phyloP scores from a whole-genome alignment of 2,797 vertebrate species.

The Allobates femoralis region DNA sequence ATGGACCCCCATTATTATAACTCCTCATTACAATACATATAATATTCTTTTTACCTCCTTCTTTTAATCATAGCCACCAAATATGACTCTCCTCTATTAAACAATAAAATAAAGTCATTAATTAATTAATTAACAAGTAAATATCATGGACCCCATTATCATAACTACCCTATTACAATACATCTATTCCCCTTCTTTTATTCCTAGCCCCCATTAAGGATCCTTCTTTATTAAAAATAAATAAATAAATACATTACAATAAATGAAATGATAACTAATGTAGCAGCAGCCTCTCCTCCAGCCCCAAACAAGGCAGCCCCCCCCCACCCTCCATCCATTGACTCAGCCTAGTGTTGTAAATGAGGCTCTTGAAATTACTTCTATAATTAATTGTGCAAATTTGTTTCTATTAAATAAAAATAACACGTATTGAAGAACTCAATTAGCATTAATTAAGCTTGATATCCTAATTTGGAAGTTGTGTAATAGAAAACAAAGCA shows the following conservation, averaged over 20 bases:
- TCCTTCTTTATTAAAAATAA: too few relatives aligned
- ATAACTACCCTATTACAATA: too few relatives aligned
- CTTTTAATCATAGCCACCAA: too few relatives aligned
- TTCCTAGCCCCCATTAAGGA: too few relatives aligned
- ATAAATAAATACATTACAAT: too few relatives aligned
- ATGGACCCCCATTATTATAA: too few relatives aligned
- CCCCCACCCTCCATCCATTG: slow-evolving; percentile 70
- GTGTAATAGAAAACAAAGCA: slow-evolving; percentile 97
- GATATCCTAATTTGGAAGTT: slow-evolving; percentile 99
- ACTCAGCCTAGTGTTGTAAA: slow-evolving; percentile 85
- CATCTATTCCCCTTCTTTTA: too few relatives aligned
- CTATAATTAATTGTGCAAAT: slow-evolving; percentile 99
- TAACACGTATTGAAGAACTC: slow-evolving; percentile 99
- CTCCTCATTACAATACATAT: background rate
- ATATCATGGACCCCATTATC: too few relatives aligned
- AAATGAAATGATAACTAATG: too few relatives aligned
- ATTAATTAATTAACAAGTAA: too few relatives aligned
- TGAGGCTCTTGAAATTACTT: slow-evolving; percentile 96
- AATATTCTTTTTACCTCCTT: slow-evolving; percentile 20
- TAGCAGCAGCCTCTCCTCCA: background rate
- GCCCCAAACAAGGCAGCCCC: background rate
- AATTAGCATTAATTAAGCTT: slow-evolving; percentile 99
- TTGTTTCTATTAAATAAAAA: slow-evolving; percentile 99
- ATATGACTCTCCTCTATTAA: too few relatives aligned
- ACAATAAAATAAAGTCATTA: too few relatives aligned